A percentile compares a stretch with the other conserved stretches of the same genome.
These are phyloP conservation scores for Rhinoptilus africanus DNA, from an alignment of 2,113 vertebrate species.

Conservation along the genomic window DNA sequence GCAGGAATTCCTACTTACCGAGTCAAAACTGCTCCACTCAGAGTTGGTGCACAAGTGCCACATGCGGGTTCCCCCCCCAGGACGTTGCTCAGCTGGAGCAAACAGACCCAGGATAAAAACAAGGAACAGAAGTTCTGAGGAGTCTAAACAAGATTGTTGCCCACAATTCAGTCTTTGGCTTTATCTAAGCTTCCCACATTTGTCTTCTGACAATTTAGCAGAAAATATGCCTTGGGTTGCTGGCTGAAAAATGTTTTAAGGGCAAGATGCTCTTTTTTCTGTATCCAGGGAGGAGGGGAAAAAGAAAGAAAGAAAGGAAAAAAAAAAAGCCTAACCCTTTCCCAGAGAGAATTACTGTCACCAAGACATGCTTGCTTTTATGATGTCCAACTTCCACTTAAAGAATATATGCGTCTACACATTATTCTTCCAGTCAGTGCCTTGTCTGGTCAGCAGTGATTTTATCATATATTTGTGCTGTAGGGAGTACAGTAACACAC, in stretches of 20 bases:
- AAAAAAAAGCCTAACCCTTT: not conserved
- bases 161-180: not conserved
- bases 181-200: not conserved
- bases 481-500: not conserved
- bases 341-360: not conserved
- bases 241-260: not conserved
- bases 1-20: not conserved
- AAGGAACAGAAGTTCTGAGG: not conserved
- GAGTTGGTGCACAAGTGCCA: not conserved
- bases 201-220: not conserved
- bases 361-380: not conserved
- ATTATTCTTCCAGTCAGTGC: not conserved
- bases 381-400: not conserved
- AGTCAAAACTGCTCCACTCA: not conserved
- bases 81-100: not conserved
- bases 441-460: not conserved
- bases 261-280: not conserved
- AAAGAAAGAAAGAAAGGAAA: too few species aligned
- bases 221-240: not conserved
- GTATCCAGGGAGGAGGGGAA: not conserved
- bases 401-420: not conserved
- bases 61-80: not conserved
- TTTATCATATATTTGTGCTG: not conserved
- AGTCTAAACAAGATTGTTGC: not conserved
- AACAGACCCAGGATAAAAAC: not conserved